phyloP scores from a whole-genome alignment of 2,888 invertebrate species.

The Drosophila paracracens region DNA sequence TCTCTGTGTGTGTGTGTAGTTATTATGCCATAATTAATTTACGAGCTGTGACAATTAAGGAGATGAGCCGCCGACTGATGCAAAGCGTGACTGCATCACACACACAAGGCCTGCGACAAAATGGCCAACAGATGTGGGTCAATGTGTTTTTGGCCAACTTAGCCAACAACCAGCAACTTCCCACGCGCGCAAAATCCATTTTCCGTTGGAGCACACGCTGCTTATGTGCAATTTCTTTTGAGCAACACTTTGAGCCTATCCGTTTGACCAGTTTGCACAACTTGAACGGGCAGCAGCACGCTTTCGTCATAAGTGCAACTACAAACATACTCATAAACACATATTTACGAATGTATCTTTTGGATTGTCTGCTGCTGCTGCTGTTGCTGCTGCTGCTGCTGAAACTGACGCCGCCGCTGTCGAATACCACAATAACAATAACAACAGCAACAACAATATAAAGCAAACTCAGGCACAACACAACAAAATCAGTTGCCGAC shows the following conservation, averaged over 20 bases:
- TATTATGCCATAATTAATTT: conserved; percentile 81
- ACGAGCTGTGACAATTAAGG: conserved; percentile 80
- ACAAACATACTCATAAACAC: conserved; percentile 10
- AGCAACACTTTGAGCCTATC: conserved; percentile 27
- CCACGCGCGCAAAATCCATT: conserved; percentile 41
- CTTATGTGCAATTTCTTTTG: conserved; percentile 75
- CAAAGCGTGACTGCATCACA: conserved; percentile 64
- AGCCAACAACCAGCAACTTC: conserved; percentile 12
- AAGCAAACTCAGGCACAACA: conserved; percentile 35
- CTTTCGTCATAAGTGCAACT: conserved; percentile 69
- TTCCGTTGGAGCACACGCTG: conserved; percentile 55
- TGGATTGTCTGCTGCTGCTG: conserved; percentile 40
- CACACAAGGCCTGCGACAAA: conserved; percentile 60
- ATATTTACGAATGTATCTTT: conserved; percentile 38
- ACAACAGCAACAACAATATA: conserved; percentile 40
- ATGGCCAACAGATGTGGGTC: conserved; percentile 61
- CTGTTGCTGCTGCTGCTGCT: conserved; percentile 19
- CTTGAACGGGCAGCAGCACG: conserved; percentile 42
- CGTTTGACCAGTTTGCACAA: conserved; percentile 53
- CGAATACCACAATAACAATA: conserved; percentile 47
- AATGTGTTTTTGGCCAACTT: conserved; percentile 59
- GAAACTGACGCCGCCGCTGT: conserved; percentile 30
- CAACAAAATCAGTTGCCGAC: conserved; percentile 77
- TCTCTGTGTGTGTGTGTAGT: conserved; percentile 28
- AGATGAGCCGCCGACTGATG: conserved; percentile 59